Conservation (phyloP, 2,797 vertebrate species). For the Mus spretus region DNA sequence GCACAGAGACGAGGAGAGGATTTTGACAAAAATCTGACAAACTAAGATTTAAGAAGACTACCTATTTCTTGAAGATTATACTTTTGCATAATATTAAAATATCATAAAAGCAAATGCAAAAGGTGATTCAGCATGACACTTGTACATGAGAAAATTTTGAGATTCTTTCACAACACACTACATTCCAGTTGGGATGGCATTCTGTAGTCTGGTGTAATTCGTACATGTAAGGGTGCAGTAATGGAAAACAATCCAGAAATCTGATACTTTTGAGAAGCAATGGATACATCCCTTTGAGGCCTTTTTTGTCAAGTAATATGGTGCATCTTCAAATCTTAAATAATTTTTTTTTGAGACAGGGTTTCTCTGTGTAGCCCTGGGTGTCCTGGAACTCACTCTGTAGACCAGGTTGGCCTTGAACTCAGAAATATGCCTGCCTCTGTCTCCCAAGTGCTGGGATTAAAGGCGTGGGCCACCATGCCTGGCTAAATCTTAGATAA, state of each 20-base stretch:
- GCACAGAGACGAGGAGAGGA: background rate
- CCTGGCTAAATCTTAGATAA: background rate
- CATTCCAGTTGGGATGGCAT: background rate
- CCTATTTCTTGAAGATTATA: too few relatives aligned
- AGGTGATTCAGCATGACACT: background rate
- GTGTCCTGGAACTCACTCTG: too few relatives aligned
- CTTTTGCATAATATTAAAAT: background rate
- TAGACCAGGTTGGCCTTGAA: too few relatives aligned
- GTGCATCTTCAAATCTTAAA: constrained; percentile 8
- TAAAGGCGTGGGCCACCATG: too few relatives aligned
- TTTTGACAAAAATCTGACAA: background rate
- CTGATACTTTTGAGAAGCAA: background rate
- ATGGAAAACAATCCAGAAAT: background rate
- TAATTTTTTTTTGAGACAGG: background rate
- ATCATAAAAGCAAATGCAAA: background rate
- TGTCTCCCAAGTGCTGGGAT: too few relatives aligned
- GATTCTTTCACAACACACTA: background rate
- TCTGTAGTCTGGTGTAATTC: background rate
- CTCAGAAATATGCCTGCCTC: too few relatives aligned
- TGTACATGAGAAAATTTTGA: background rate
- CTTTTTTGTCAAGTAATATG: background rate
- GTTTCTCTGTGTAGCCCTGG: too few relatives aligned
- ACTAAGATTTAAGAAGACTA: background rate
- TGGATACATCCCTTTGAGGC: background rate
- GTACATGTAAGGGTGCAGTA: background rate